phyloP scores from a whole-genome alignment of 2,888 invertebrate species.

The Drosophila vallismaia region DNA sequence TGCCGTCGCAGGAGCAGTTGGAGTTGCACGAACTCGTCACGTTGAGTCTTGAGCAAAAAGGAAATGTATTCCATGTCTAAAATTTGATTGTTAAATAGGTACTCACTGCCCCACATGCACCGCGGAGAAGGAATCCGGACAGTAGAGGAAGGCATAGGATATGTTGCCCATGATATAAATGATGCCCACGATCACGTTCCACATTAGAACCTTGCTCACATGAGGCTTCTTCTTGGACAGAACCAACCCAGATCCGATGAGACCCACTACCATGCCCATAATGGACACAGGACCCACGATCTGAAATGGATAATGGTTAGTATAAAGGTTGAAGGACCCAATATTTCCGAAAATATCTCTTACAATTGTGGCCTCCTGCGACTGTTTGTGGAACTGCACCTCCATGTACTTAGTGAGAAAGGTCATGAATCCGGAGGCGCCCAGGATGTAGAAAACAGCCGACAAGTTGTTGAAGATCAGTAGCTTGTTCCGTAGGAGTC shows the following conservation, averaged over 20 bases:
- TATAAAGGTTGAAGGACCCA: neutral
- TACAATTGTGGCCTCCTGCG: slow-evolving; percentile 87
- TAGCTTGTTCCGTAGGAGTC: slow-evolving; percentile 87
- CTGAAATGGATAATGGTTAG: neutral
- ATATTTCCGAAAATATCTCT: neutral
- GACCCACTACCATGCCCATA: slow-evolving; percentile 86
- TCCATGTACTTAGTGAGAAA: slow-evolving; percentile 91
- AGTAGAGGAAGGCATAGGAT: slow-evolving; percentile 86
- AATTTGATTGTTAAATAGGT: too few species aligned
- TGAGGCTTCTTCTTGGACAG: slow-evolving; percentile 87
- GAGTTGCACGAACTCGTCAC: slow-evolving; percentile 85
- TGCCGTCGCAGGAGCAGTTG: slow-evolving; percentile 86
- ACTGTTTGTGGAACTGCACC: slow-evolving; percentile 88
- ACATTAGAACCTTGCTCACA: slow-evolving; percentile 86
- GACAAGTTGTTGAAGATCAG: slow-evolving; percentile 88
- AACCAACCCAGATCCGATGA: slow-evolving; percentile 86
- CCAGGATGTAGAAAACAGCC: slow-evolving; percentile 87
- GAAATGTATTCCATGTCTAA: neutral
- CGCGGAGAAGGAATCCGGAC: slow-evolving; percentile 82
- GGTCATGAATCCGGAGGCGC: slow-evolving; percentile 88
- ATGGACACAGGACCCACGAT: slow-evolving; percentile 87
- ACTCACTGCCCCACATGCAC: slow-evolving; percentile 61
- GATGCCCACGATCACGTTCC: slow-evolving; percentile 87
- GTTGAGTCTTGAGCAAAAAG: slow-evolving; percentile 83
- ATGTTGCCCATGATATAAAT: slow-evolving; percentile 85